Conservation (phyloP, 2,888 invertebrate species). For the Thelaira solivaga region DNA sequence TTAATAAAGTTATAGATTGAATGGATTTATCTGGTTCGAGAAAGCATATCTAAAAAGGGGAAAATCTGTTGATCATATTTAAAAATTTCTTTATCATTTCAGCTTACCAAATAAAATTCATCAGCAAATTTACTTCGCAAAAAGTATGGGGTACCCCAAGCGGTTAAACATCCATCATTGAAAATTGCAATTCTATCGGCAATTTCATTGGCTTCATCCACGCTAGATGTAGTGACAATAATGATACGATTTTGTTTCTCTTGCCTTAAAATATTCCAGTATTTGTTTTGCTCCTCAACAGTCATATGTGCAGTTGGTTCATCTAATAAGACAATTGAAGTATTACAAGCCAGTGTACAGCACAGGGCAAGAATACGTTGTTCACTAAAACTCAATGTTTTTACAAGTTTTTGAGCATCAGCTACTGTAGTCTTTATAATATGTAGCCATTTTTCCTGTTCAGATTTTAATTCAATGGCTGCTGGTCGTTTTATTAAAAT, state of each 20-base stretch:
- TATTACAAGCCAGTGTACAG: conserved; percentile 84
- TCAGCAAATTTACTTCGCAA: conserved; percentile 88
- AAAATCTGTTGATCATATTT: background rate
- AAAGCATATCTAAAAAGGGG: background rate
- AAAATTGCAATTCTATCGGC: conserved; percentile 93
- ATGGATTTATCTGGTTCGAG: conserved; percentile 1
- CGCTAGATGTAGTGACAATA: conserved; percentile 88
- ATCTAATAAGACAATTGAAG: conserved; percentile 77
- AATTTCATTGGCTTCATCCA: conserved; percentile 91
- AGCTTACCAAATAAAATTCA: conserved; percentile 84
- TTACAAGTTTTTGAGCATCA: conserved; percentile 78
- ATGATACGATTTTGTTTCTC: conserved; percentile 86
- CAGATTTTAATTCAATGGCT: conserved; percentile 74
- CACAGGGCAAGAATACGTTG: conserved; percentile 85
- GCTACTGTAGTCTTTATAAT: conserved; percentile 82
- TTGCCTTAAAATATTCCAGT: conserved; percentile 87
- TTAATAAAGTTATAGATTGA: conserved; percentile 15
- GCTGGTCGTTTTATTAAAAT: conserved; percentile 81
- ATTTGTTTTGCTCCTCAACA: conserved; percentile 84
- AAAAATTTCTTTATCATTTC: background rate
- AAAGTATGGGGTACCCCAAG: conserved; percentile 87
- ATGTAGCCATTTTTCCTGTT: conserved; percentile 81
- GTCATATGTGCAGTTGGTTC: conserved; percentile 78
- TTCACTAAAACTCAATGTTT: conserved; percentile 83
- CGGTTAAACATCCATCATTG: conserved; percentile 83